Percentiles rank a stretch among this genome's conserved stretches.
Conservation (phyloP, 1,140 invertebrate genomes). For the Brachionus manjavacas region DNA sequence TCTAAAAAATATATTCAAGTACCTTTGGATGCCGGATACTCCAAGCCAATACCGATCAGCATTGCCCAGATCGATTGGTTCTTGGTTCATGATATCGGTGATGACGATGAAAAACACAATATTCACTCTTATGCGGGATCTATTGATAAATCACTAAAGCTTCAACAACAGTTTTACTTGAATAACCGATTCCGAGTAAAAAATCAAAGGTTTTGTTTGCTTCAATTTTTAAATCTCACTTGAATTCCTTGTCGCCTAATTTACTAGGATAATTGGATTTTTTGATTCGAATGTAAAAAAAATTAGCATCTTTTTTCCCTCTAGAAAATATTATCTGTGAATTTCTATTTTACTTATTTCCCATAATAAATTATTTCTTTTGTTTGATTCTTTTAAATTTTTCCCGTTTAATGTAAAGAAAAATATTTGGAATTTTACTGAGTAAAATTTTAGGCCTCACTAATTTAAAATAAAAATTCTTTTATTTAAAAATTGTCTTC, state of each 20-base stretch:
- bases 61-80: not conserved
- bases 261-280: not conserved
- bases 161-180: not conserved
- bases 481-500: too few species aligned
- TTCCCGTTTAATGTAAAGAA: not conserved
- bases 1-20: not conserved
- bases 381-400: not conserved
- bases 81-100: not conserved
- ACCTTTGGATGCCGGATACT: not conserved
- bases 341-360: not conserved
- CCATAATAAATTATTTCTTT: not conserved
- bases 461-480: too few species aligned
- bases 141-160: not conserved
- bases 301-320: not conserved
- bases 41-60: not conserved
- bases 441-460: not conserved
- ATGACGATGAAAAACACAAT: not conserved
- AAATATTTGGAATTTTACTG: not conserved
- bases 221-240: not conserved
- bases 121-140: not conserved
- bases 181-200: slow-evolving; percentile 1
- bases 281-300: not conserved
- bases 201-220: not conserved
- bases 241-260: not conserved
- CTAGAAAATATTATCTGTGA: not conserved